A percentile compares a stretch with the other conserved stretches of the same genome.
Conservation (phyloP, 2,797 vertebrate genomes). For the Enteromius fasciolatus region DNA sequence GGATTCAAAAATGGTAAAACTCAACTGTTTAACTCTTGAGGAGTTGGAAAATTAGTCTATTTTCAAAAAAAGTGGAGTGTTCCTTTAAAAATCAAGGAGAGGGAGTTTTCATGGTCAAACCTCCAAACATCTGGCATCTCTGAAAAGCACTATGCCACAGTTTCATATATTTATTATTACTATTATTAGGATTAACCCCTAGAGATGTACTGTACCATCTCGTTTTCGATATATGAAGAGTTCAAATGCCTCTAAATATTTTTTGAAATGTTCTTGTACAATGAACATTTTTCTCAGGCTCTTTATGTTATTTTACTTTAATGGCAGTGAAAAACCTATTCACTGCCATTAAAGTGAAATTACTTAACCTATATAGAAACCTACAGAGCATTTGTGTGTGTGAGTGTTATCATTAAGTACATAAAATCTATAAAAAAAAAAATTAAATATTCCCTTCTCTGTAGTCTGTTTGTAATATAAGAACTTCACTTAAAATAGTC, state of each 20-base stretch:
- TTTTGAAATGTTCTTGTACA: not conserved
- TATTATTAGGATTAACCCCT: no score
- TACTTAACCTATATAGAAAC: not conserved
- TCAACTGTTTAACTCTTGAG: no score
- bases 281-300: no score
- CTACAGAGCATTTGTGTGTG: not conserved
- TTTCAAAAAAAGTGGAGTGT: no score
- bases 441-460: constrained; percentile 18
- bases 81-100: not conserved
- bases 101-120: not conserved
- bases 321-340: not conserved
- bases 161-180: not conserved
- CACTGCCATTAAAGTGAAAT: not conserved
- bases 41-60: no score
- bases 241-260: no score
- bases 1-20: no score
- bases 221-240: not conserved
- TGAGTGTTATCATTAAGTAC: not conserved
- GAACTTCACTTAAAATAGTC: constrained; percentile 61
- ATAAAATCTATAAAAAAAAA: not conserved
- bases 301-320: no score
- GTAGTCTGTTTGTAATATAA: constrained; percentile 55
- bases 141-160: not conserved
- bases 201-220: no score
- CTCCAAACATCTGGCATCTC: not conserved